A percentile compares a stretch with the other conserved stretches of the same genome.
These are phyloP conservation scores for Malacosoma neustria DNA, from an alignment of 2,888 invertebrate species.

Conservation along the genomic window DNA sequence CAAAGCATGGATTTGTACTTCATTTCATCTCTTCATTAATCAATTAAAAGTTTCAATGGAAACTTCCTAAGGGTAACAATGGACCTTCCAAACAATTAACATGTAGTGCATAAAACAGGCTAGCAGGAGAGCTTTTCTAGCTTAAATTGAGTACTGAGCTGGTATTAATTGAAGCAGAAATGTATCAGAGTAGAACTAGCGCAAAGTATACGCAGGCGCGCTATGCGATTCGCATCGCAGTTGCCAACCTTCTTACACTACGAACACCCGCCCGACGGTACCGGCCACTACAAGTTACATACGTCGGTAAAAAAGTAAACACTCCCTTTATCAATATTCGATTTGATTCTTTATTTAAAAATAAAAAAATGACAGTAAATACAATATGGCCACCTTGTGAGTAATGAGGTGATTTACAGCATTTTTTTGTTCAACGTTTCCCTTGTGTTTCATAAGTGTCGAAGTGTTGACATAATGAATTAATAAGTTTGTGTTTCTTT, in stretches of 20 bases:
- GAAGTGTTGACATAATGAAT: constrained; percentile 24
- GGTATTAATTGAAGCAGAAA: constrained; percentile 70
- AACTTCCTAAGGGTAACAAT: neutral
- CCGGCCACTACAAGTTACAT: constrained; percentile 1
- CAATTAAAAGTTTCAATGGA: constrained; percentile 17
- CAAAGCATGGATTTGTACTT: neutral
- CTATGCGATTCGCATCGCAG: constrained; percentile 48
- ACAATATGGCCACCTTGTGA: neutral
- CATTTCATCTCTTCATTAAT: constrained; percentile 11
- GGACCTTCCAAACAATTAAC: neutral
- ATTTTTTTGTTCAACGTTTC: constrained; percentile 5
- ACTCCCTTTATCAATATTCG: neutral
- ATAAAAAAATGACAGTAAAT: neutral
- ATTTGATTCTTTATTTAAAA: constrained; percentile 3
- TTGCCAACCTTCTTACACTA: constrained; percentile 45
- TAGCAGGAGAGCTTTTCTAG: constrained; percentile 30
- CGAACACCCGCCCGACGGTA: constrained; percentile 33
- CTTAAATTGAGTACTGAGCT: constrained; percentile 62
- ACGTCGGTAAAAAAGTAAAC: constrained; percentile 1
- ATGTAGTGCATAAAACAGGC: constrained; percentile 1
- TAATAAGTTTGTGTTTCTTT: constrained; percentile 16
- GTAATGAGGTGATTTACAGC: constrained; percentile 1
- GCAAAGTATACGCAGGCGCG: constrained; percentile 55
- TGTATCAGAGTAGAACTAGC: constrained; percentile 61
- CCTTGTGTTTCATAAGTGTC: constrained; percentile 25